Base-by-base conservation (phyloP, 2,888 invertebrate species). In the Magallana nippona region DNA sequence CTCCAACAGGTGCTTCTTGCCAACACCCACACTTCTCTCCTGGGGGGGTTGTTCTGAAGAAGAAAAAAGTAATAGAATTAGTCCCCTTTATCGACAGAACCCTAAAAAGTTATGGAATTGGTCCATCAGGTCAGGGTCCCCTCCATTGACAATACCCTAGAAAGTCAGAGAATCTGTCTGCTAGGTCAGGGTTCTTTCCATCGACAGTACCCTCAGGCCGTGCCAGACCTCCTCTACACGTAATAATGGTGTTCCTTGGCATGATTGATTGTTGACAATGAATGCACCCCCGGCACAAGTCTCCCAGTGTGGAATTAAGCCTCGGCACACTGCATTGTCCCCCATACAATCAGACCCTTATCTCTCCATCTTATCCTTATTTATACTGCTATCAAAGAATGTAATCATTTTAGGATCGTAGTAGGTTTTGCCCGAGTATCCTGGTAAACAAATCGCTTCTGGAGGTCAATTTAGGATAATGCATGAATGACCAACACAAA, bases 11-110 rank as follows among this genome's bases (percentile, higher is more conserved):
- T 89, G 78, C 83, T 90, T 91, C 87, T 92, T 92, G 15, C 91
- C 92, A 55, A 90, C 89, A 3, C 92, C 91, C 32, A 92, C 91
- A 83, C 91, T 92, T 55, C 92, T 89, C 85, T 91, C 90, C 79
- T 89, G 89, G 13, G 90, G 89, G 82, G 89, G 88, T 82, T 89
- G 88, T 58, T 89, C 93, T 92, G 87, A 10, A 87, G 86, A 56
- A 71, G 27, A 2, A n/a, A 82, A 63, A 71, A 8, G 5, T 15
- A 1, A 15, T 22, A 13, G 8, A 78, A 78, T 55, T n/a, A 13
- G n/a, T 44, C 8, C 44, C 15, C 71, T 71, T 17, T 17, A 71
- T 71, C 32, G 8, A 44, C 8, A 44, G 44, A 0, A 44, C 5
- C 27, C 71, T 27, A 22, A 22, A 71, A 3, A 15, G 5, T 15